phyloP scores from a whole-genome alignment of 2,113 vertebrate genomes.

The Nerophis lumbriciformis region DNA sequence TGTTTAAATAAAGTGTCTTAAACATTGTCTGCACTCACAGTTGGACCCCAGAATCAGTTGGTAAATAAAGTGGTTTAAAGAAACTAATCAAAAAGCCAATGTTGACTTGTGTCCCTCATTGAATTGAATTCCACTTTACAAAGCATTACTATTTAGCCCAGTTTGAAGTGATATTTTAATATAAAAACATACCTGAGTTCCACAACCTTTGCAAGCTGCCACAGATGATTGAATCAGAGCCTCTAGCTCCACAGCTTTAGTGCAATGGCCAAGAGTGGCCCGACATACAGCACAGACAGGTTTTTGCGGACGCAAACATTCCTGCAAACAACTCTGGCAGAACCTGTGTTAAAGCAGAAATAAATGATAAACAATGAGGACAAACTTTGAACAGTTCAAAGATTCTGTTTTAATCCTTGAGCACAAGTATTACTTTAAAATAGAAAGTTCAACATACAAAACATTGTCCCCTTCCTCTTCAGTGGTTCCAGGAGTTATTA shows the following conservation, averaged over 20 bases:
- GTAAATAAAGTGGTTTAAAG: too few relatives aligned
- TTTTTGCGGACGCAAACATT: conserved; percentile 90
- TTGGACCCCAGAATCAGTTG: too few relatives aligned
- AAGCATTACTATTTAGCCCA: neutral
- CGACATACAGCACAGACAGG: conserved; percentile 93
- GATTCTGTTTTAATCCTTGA: neutral
- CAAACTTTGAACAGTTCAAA: neutral
- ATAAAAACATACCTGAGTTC: conserved; percentile 73
- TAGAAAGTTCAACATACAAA: neutral
- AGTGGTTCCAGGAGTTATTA: too few relatives aligned
- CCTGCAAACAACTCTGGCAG: conserved; percentile 88
- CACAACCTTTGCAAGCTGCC: conserved; percentile 88
- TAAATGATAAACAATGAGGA: neutral
- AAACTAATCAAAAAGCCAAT: too few relatives aligned
- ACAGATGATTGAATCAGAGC: conserved; percentile 80
- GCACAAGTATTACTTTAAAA: neutral
- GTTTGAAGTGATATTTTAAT: neutral
- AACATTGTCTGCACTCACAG: too few relatives aligned
- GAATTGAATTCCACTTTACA: neutral
- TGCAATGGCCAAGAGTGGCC: conserved; percentile 72
- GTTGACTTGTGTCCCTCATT: too few relatives aligned
- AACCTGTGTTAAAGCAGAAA: conserved; percentile 72
- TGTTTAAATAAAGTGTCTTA: too few relatives aligned
- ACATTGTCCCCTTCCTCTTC: too few relatives aligned
- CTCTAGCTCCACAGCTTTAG: conserved; percentile 79